Percentiles rank a stretch among this genome's conserved stretches.
phyloP scores from a whole-genome alignment of 2,113 vertebrate species.

The Scomber colias region DNA sequence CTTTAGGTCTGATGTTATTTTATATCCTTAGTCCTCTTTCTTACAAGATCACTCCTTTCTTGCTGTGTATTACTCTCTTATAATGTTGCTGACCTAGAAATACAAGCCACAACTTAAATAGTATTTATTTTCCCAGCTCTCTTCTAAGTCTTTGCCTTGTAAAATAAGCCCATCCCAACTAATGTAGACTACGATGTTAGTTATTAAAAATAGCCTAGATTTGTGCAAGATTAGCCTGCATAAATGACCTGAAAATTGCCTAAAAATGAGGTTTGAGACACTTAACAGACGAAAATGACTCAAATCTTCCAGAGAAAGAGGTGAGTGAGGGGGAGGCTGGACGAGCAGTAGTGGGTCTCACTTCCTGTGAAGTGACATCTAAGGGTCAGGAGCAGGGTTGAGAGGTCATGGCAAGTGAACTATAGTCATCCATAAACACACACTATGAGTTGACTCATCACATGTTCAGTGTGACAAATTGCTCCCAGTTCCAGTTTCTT shows the following conservation, averaged over 20 bases:
- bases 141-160: background rate
- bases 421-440: conserved; percentile 32
- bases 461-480: background rate
- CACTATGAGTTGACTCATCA: background rate
- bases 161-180: conserved; percentile 20
- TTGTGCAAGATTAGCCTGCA: background rate
- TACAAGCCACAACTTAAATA: conserved; percentile 19
- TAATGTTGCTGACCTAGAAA: conserved; percentile 33
- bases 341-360: background rate
- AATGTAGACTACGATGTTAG: background rate
- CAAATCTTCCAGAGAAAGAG: background rate
- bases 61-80: background rate
- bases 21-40: background rate
- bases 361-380: conserved; percentile 14
- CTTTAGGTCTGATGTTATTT: background rate
- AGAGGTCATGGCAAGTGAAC: conserved; percentile 1
- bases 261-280: background rate
- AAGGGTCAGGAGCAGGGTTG: conserved; percentile 8
- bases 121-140: background rate
- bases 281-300: background rate
- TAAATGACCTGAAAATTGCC: background rate
- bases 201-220: background rate
- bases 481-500: background rate
- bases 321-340: background rate
- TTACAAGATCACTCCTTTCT: background rate